Percentiles rank a stretch among this genome's conserved stretches.
Evolutionary conservation across 2,113 vertebrate species (phyloP).

Genomic region (Apodemus sylvaticus): DNA sequence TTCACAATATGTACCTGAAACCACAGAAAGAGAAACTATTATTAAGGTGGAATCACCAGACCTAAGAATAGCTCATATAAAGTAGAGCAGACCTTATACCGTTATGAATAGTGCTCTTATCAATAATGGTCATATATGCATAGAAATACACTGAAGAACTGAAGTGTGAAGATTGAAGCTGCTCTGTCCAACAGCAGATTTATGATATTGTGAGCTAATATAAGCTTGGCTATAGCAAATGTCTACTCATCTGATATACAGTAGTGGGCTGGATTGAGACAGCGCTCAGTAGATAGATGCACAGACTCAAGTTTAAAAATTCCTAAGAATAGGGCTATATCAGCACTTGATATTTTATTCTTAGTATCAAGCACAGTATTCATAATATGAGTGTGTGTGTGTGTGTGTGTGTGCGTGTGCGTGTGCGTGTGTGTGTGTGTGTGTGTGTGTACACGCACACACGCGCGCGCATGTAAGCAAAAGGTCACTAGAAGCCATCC

Average conservation of each 20-base stretch:
- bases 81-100: not conserved
- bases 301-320: not conserved
- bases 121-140: not conserved
- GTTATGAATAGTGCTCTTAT: not conserved
- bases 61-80: not conserved
- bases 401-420: not conserved
- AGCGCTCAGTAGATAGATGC: not conserved
- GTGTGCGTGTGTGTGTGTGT: not conserved
- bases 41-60: not conserved
- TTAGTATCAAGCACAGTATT: not conserved
- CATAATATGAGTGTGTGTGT: not conserved
- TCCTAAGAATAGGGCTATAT: not conserved
- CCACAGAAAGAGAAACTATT: not conserved
- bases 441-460: not conserved
- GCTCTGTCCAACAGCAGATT: not conserved
- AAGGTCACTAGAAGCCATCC: too few species aligned
- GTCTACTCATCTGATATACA: not conserved
- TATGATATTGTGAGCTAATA: not conserved
- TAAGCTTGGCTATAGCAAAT: not conserved
- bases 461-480: too few species aligned
- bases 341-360: not conserved
- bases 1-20: not conserved
- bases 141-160: not conserved
- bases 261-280: not conserved
- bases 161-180: not conserved